Evolutionary conservation across 2,113 vertebrate genomes (phyloP).

Genomic region (Laticauda colubrina): DNA sequence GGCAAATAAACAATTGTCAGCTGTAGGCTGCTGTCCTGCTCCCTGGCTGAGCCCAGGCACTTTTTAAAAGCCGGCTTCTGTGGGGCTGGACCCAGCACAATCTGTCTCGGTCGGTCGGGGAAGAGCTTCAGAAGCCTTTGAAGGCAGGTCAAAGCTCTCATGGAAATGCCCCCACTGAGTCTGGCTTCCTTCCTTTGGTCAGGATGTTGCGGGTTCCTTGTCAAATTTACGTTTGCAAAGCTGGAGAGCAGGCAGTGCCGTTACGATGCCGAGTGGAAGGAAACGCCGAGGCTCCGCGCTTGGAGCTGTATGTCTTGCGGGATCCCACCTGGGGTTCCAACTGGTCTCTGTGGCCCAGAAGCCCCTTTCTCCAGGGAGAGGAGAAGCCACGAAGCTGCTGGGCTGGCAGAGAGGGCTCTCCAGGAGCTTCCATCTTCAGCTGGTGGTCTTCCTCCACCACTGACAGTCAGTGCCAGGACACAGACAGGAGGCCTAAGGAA

Average conservation of each 20-base stretch:
- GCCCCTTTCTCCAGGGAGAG: background rate
- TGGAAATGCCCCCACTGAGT: background rate
- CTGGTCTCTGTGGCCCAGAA: background rate
- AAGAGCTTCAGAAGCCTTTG: background rate
- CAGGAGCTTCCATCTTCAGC: background rate
- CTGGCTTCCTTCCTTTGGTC: background rate
- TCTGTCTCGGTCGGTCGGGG: background rate
- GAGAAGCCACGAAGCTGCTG: background rate
- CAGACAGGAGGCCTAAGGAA: background rate
- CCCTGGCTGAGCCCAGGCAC: background rate
- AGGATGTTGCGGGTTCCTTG: background rate
- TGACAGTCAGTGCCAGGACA: background rate
- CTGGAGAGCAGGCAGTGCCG: background rate
- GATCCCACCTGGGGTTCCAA: background rate
- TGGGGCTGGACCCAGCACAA: background rate
- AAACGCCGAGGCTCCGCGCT: background rate
- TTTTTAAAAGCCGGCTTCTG: background rate
- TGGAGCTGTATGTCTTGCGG: background rate
- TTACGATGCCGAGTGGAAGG: background rate
- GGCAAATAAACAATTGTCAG: conserved; percentile 64
- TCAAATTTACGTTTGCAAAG: background rate
- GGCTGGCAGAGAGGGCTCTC: too few relatives aligned
- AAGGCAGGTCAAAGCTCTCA: background rate
- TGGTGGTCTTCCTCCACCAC: background rate
- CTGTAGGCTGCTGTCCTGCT: background rate